Evolutionary conservation across 2,797 vertebrate species (phyloP).

Genomic region (Danio tinwini): DNA sequence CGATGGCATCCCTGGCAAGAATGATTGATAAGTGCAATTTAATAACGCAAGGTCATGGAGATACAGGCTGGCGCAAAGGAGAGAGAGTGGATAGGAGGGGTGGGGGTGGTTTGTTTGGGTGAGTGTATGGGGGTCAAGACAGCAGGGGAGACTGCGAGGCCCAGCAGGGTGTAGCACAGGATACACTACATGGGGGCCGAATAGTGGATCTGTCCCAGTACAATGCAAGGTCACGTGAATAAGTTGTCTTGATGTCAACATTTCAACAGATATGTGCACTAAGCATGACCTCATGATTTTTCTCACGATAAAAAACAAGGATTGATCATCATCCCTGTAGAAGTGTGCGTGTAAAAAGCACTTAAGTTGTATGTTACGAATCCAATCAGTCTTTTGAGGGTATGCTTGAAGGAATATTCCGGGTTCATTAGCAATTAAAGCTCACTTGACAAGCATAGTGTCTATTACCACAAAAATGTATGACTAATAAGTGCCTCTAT

Average conservation of each 20-base stretch:
- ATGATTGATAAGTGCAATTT: constrained; percentile 89
- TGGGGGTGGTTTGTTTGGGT: constrained; percentile 41
- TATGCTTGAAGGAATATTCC: background rate
- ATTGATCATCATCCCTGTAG: background rate
- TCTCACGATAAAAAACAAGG: background rate
- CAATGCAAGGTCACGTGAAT: constrained; percentile 4
- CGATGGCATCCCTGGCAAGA: constrained; percentile 94
- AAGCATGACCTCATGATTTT: background rate
- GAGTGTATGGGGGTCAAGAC: constrained; percentile 20
- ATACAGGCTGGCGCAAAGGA: constrained; percentile 76
- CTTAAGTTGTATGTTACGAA: background rate
- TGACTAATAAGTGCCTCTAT: background rate
- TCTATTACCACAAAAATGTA: background rate
- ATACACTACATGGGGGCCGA: constrained; percentile 24
- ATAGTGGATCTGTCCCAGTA: background rate
- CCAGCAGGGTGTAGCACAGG: constrained; percentile 34
- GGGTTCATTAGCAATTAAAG: background rate
- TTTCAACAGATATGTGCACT: background rate
- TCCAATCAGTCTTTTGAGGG: background rate
- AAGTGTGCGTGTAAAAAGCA: constrained; percentile 2
- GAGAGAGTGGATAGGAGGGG: constrained; percentile 72
- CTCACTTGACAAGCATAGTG: background rate
- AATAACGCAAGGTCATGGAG: constrained; percentile 85
- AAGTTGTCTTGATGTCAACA: background rate
- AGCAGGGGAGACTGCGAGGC: constrained; percentile 3